Conservation (phyloP, 2,113 vertebrate genomes). For the Psilopsiagon aymara region DNA sequence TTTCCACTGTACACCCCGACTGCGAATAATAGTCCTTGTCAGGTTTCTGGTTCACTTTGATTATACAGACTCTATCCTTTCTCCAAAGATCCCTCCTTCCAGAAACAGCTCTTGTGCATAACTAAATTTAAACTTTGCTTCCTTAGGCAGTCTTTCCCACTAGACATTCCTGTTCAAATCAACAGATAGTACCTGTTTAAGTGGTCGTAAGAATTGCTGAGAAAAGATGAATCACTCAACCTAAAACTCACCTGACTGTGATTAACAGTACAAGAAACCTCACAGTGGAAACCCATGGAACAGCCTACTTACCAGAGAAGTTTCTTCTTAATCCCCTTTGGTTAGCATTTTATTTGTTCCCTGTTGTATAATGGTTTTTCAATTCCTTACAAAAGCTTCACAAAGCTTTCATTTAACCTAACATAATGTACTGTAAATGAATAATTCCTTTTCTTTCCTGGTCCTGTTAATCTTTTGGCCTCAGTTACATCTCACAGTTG, state of each 20-base stretch:
- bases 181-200: neutral
- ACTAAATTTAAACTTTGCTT: neutral
- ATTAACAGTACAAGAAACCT: constrained; percentile 33
- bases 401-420: constrained; percentile 66
- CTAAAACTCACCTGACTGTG: neutral
- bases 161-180: neutral
- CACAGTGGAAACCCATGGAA: constrained; percentile 35
- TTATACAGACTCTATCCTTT: neutral
- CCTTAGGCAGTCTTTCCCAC: neutral
- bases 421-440: constrained; percentile 71
- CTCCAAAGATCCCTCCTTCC: neutral
- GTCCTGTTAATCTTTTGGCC: constrained; percentile 71
- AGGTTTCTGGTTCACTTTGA: neutral
- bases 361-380: constrained; percentile 65
- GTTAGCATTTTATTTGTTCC: constrained; percentile 68
- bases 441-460: constrained; percentile 68
- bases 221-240: neutral
- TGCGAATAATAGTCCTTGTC: neutral
- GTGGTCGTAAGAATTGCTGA: neutral
- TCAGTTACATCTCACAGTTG: constrained; percentile 46
- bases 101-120: neutral
- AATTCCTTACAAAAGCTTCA: constrained; percentile 64
- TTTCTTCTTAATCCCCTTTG: constrained; percentile 65
- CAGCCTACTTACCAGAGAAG: constrained; percentile 29
- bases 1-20: neutral